Base-by-base conservation (phyloP, 2,888 invertebrate species). In the Hirtodrosophila duncani region DNA sequence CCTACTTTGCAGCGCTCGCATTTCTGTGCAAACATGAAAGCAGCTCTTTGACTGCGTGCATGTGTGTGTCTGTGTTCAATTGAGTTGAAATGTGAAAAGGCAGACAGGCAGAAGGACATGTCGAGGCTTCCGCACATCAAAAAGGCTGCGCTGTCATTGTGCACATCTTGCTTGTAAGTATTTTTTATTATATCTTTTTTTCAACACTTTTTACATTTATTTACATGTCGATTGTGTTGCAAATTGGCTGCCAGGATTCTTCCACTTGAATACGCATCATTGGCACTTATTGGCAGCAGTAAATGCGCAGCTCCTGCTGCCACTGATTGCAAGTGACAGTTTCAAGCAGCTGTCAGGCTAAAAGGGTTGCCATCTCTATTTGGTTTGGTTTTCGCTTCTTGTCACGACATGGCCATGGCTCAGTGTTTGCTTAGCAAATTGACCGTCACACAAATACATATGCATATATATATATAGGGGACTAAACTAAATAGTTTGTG, bases 241-340 rank as follows among this genome's bases (percentile, higher is more conserved):
- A 69, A 80, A 82, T 80, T 83, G 82, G 81, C 82, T 71, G 70
- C 56, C 72, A 68, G 74, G 60, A 77, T 71, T 81, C 67, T 82
- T 79, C 67, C 69, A 79, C 81, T 81, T 72, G 68, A 81, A 63
- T 78, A 72, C 82, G 51, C 75, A 72, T 67, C 77, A 79, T 75
- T 75, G 79, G 60, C 68, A 52, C 63, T 63, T 67, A 66, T 67
- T 59, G 60, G 58, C 30, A 29, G 42, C 39, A 14, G 20, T 21
- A n/a, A n/a, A n/a, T n/a, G n/a, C n/a, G n/a, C 29, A 16, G 29
- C 48, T 29, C 37, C 33, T 26, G 36, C 29, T 34, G 18, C 30
- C 60, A 53, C 60, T 82, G 80, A 83, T 81, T 83, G 83, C 81
- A 71, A 71, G 36, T 83, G 84, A 83, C 83, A 84, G 71, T 61